These are phyloP conservation scores for Proterorhinus semilunaris DNA, from an alignment of 2,113 vertebrate species.

Conservation along the genomic window DNA sequence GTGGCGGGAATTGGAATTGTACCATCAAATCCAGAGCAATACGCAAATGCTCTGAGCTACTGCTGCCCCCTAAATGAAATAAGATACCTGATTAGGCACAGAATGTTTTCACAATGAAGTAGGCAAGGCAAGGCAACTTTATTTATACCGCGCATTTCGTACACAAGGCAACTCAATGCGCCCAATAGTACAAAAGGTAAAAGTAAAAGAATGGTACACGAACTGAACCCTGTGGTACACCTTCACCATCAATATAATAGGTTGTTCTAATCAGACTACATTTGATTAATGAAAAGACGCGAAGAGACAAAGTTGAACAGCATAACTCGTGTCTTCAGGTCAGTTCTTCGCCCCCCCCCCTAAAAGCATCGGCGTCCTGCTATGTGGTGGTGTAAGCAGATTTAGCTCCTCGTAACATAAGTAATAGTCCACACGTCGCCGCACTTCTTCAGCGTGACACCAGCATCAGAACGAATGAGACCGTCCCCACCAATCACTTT, in stretches of 20 bases:
- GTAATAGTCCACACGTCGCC: constrained; percentile 12
- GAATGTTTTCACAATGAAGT: too few relatives aligned
- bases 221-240: constrained; percentile 2
- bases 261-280: background rate
- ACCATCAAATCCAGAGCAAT: too few relatives aligned
- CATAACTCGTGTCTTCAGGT: background rate
- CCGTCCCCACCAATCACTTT: constrained; percentile 65
- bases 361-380: background rate
- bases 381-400: constrained; percentile 10
- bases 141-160: too few relatives aligned
- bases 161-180: too few relatives aligned
- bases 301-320: background rate
- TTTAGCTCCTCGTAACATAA: constrained; percentile 16
- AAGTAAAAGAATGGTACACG: background rate
- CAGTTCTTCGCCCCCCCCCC: background rate
- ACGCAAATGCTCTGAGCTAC: too few relatives aligned
- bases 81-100: too few relatives aligned
- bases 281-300: background rate
- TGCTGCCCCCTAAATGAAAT: too few relatives aligned
- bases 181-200: too few relatives aligned
- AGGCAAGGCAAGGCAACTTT: too few relatives aligned
- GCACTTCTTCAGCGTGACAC: constrained; percentile 44
- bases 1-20: too few relatives aligned
- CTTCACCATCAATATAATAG: background rate
- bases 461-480: constrained; percentile 66